phyloP scores from a whole-genome alignment of 2,797 vertebrate genomes.

The Gymnopithys bicolor region DNA sequence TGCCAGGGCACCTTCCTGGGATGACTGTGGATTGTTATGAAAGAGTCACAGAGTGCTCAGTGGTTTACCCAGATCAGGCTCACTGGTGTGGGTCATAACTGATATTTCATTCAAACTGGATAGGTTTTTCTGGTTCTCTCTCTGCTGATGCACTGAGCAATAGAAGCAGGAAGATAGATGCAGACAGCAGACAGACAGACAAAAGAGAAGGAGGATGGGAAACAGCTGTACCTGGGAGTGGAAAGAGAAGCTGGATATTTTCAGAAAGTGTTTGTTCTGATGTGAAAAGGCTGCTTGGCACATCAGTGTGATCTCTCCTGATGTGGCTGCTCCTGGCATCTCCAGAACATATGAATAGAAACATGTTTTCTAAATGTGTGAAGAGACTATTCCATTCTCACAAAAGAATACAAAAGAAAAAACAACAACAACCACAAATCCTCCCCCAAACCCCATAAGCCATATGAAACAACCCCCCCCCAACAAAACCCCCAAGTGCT shows the following conservation, averaged over 20 bases:
- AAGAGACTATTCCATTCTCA: neutral
- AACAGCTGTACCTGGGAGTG: neutral
- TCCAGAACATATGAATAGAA: neutral
- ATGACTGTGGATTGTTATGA: neutral
- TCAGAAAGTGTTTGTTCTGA: neutral
- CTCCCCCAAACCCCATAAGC: neutral
- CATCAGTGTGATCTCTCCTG: neutral
- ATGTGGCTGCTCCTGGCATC: neutral
- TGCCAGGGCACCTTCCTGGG: neutral
- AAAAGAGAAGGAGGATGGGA: neutral
- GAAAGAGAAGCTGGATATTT: neutral
- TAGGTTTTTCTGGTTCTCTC: neutral
- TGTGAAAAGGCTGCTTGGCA: neutral
- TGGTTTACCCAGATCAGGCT: neutral
- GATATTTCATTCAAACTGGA: neutral
- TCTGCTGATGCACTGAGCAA: neutral
- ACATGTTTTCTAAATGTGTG: neutral
- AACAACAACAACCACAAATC: neutral
- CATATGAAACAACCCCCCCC: neutral
- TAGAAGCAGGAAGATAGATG: neutral
- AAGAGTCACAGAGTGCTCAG: accelerated
- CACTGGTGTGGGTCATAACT: neutral
- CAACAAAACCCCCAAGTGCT: too few species aligned
- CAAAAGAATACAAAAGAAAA: neutral
- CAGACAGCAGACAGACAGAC: neutral